Conservation (phyloP, 1,140 invertebrate species). For the Apis laboriosa region DNA sequence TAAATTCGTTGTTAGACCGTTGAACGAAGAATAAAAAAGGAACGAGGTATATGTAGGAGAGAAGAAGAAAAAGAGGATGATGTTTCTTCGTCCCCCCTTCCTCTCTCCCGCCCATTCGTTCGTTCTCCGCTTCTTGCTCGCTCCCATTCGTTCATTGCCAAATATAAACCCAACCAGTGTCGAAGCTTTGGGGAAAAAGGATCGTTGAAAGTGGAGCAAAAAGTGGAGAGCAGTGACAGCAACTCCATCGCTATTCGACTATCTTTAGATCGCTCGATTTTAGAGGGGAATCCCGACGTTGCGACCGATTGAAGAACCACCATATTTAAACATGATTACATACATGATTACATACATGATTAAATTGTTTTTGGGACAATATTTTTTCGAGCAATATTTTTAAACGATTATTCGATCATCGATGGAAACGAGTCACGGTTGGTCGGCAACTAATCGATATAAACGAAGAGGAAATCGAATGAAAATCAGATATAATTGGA, state of each 20-base stretch:
- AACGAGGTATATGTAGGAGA: not conserved
- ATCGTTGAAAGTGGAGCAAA: slow-evolving; percentile 29
- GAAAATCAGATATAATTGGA: slow-evolving; percentile 20
- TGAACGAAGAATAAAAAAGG: not conserved
- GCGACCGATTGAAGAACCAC: not conserved
- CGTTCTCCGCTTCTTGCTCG: not conserved
- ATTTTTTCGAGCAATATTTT: no score
- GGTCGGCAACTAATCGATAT: not conserved
- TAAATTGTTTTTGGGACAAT: no score
- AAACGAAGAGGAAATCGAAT: not conserved
- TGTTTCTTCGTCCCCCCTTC: not conserved
- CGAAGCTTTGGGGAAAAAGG: slow-evolving; percentile 42
- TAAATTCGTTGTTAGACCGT: slow-evolving; percentile 56
- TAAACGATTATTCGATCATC: no score
- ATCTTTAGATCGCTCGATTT: slow-evolving; percentile 40
- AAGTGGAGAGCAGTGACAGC: slow-evolving; percentile 26
- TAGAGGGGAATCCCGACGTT: slow-evolving; percentile 7
- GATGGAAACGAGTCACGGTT: not conserved
- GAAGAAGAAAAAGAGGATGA: slow-evolving; percentile 30
- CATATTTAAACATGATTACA: not conserved
- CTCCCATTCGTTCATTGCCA: slow-evolving; percentile 41
- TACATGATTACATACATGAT: not conserved
- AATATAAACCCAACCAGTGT: slow-evolving; percentile 56
- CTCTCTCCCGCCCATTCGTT: no score
- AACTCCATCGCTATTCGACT: slow-evolving; percentile 28